Evolutionary conservation across 1,140 invertebrate genomes (phyloP).

Genomic region (Scylla paramamosain): DNA sequence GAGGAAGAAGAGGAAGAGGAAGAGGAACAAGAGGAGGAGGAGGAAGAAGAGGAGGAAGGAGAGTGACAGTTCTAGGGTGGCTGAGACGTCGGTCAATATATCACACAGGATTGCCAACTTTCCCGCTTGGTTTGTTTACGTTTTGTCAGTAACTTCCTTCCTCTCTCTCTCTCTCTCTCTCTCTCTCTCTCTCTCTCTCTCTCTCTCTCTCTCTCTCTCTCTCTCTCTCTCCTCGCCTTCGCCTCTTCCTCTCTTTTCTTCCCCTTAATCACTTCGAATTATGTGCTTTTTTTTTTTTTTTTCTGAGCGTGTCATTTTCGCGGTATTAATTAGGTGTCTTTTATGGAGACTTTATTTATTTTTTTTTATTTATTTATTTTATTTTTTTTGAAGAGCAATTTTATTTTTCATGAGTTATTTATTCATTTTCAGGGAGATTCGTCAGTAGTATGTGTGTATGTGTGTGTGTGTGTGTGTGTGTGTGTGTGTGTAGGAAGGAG

Average conservation of each 20-base stretch:
- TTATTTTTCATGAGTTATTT: background rate
- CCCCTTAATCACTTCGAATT: background rate
- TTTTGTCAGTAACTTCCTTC: background rate
- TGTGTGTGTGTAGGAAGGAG: background rate
- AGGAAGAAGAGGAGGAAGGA: slow-evolving; percentile 36
- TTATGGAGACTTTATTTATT: background rate
- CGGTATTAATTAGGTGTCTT: background rate
- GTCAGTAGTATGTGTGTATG: too few relatives aligned
- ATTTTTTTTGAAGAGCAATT: background rate
- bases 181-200: background rate
- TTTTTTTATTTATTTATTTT: background rate
- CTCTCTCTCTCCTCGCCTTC: background rate
- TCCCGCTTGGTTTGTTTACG: slow-evolving; percentile 1
- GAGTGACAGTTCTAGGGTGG: slow-evolving; percentile 40
- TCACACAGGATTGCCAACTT: slow-evolving; percentile 45
- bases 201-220: background rate
- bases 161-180: background rate
- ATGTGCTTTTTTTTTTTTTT: background rate
- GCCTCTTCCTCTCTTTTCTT: background rate
- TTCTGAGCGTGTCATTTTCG: background rate
- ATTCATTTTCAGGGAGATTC: too few relatives aligned
- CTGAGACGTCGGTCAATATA: slow-evolving; percentile 41
- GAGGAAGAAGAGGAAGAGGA: slow-evolving; percentile 38
- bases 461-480: slow-evolving; percentile 42
- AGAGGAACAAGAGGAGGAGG: slow-evolving; percentile 31